A percentile compares a stretch with the other conserved stretches of the same genome.
Evolutionary conservation across 1,140 invertebrate species (phyloP).

Genomic region (Neomicropteryx cornuta): DNA sequence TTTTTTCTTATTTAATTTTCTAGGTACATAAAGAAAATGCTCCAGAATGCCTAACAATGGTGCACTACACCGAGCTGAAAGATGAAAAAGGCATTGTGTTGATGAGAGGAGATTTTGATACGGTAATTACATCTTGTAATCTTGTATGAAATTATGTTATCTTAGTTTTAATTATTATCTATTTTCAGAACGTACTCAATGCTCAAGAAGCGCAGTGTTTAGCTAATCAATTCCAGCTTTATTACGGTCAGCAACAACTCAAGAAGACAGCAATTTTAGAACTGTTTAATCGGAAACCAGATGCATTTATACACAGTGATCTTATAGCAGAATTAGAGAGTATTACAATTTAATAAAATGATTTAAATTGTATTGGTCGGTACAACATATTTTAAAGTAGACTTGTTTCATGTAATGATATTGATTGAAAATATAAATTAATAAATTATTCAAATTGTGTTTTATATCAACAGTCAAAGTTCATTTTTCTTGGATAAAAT

Average conservation of each 20-base stretch:
- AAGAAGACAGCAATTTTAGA: slow-evolving; percentile 55
- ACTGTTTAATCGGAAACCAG: slow-evolving; percentile 58
- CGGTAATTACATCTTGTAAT: slow-evolving; percentile 20
- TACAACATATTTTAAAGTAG: background rate
- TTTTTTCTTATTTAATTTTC: slow-evolving; percentile 15
- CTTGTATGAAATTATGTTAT: slow-evolving; percentile 1
- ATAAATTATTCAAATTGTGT: background rate
- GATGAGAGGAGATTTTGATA: slow-evolving; percentile 83
- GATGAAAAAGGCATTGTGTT: slow-evolving; percentile 69
- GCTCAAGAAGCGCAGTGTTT: slow-evolving; percentile 73
- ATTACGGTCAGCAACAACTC: slow-evolving; percentile 58
- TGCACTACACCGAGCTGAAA: slow-evolving; percentile 71
- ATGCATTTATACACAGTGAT: slow-evolving; percentile 75
- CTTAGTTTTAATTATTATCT: background rate
- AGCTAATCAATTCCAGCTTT: slow-evolving; percentile 77
- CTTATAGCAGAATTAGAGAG: slow-evolving; percentile 71
- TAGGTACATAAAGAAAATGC: slow-evolving; percentile 84
- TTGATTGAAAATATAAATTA: slow-evolving; percentile 7
- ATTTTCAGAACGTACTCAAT: slow-evolving; percentile 53
- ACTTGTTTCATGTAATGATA: slow-evolving; percentile 9
- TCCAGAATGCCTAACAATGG: slow-evolving; percentile 75
- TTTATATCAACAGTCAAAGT: slow-evolving; percentile 16
- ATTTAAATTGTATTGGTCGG: slow-evolving; percentile 9
- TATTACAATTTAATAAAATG: slow-evolving; percentile 38
- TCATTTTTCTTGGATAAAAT: slow-evolving; percentile 29